Evolutionary conservation across 35 echinoderm and acorn worm species (phyloP).

Genomic region (Heliocidaris erythrogramma): DNA sequence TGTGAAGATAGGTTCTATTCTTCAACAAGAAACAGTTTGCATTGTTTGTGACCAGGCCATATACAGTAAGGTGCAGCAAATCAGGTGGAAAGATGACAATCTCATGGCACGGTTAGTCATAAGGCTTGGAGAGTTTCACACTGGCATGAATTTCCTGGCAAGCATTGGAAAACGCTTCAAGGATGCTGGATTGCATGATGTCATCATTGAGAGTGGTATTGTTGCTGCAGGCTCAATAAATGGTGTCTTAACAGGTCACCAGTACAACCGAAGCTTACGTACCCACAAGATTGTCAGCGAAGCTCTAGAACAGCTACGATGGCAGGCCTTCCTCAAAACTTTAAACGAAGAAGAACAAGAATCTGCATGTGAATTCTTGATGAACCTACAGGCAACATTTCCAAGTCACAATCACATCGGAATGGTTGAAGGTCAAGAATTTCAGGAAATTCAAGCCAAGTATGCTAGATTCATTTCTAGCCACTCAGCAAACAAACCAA

Average conservation of each 20-base stretch:
- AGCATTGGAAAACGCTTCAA: constrained; percentile 69
- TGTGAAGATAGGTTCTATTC: not conserved
- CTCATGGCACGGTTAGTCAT: constrained; percentile 39
- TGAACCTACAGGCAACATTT: not conserved
- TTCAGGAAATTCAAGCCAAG: too few relatives aligned
- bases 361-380: not conserved
- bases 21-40: not conserved
- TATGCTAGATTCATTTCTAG: too few relatives aligned
- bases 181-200: constrained; percentile 73
- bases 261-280: constrained; percentile 66
- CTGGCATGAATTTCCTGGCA: constrained; percentile 25
- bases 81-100: not conserved
- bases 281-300: constrained; percentile 66
- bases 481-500: not conserved
- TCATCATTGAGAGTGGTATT: too few relatives aligned
- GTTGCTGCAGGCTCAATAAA: constrained; percentile 70
- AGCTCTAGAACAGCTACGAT: constrained; percentile 61
- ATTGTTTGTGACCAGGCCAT: constrained; percentile 75
- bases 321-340: constrained; percentile 51
- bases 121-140: constrained; percentile 63
- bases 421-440: constrained; percentile 6
- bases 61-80: constrained; percentile 61
- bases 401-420: not conserved
- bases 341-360: constrained; percentile 34
- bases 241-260: constrained; percentile 58